Percentiles rank a stretch among this genome's conserved stretches.
Conservation (phyloP, 2,888 invertebrate species). For the Notocelia uddmanniana region DNA sequence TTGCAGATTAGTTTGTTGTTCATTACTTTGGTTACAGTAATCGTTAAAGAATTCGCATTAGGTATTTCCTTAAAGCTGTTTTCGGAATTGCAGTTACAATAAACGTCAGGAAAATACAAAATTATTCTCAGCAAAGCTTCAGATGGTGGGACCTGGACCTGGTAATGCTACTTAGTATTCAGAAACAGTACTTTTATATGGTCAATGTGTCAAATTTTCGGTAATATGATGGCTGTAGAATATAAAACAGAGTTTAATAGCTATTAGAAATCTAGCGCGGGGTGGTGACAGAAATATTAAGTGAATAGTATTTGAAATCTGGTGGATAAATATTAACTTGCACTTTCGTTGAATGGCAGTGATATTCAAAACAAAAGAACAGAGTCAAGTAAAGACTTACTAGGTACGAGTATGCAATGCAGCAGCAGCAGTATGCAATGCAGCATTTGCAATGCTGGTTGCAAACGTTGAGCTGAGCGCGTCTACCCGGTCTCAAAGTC, state of each 20-base stretch:
- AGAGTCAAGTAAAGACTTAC: background rate
- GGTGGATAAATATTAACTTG: background rate
- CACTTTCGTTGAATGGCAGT: background rate
- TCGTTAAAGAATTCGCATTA: constrained; percentile 2
- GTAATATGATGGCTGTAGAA: constrained; percentile 31
- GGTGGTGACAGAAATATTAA: constrained; percentile 28
- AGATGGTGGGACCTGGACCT: too few relatives aligned
- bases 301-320: constrained; percentile 11
- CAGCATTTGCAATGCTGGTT: too few relatives aligned
- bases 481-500: too few relatives aligned
- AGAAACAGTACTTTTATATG: constrained; percentile 25
- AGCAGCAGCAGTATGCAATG: too few relatives aligned
- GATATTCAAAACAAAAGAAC: background rate
- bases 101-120: constrained; percentile 16
- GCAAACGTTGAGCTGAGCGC: too few relatives aligned
- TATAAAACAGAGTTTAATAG: constrained; percentile 29
- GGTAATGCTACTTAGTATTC: constrained; percentile 23
- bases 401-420: too few relatives aligned
- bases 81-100: background rate
- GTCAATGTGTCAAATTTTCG: constrained; percentile 43
- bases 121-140: background rate
- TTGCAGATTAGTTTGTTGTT: constrained; percentile 8
- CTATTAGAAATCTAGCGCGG: constrained; percentile 26
- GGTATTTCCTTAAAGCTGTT: constrained; percentile 13
- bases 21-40: constrained; percentile 23